These are phyloP conservation scores for Neosilurus mollespiculum DNA, from an alignment of 2,797 vertebrate species.

Conservation along the genomic window DNA sequence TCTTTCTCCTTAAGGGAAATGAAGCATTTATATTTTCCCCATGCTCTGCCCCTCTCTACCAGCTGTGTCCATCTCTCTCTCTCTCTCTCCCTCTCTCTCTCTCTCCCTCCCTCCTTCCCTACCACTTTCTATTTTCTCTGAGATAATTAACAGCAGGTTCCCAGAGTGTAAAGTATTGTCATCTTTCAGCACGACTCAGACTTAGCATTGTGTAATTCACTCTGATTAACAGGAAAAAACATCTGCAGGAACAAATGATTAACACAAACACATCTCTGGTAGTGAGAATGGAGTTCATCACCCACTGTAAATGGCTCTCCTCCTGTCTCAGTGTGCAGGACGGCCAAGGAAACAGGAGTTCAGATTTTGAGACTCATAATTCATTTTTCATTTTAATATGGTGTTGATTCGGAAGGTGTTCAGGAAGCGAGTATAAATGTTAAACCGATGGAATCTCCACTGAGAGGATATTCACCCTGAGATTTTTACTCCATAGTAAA, in stretches of 20 bases:
- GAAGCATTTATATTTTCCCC: background rate
- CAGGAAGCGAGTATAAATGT: background rate
- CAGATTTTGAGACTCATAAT: background rate
- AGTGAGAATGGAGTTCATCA: background rate
- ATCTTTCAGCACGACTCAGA: background rate
- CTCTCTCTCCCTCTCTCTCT: background rate
- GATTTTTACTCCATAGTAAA: no score
- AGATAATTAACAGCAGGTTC: background rate
- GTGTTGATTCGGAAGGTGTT: background rate
- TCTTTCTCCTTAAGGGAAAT: background rate
- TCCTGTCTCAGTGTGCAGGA: background rate
- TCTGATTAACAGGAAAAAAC: background rate
- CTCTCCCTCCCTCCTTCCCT: background rate
- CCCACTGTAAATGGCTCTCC: background rate
- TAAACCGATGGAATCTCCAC: background rate
- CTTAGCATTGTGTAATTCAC: background rate
- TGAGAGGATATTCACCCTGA: no score
- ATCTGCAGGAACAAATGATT: background rate
- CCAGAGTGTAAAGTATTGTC: background rate
- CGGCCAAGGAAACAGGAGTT: background rate
- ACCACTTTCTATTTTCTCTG: background rate
- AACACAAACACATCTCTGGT: background rate
- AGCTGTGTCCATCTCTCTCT: background rate
- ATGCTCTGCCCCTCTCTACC: background rate
- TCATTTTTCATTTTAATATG: background rate